Evolutionary conservation across 2,888 invertebrate species (phyloP), one percentile per base, ranked within the genome.

Genomic region (Athripsodes cinereus): DNA sequence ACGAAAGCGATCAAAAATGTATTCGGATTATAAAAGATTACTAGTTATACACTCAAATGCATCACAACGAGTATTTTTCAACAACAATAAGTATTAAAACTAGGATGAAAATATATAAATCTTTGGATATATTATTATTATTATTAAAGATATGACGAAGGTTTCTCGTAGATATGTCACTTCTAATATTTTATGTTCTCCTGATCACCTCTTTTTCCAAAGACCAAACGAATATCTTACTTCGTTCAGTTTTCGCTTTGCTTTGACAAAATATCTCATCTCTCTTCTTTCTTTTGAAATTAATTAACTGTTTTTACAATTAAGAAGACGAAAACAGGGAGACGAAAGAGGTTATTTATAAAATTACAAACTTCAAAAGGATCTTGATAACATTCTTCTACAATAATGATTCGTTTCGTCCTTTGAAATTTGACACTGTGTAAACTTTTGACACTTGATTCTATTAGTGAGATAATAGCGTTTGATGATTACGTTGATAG

Each of bases 231-330:
- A 53, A 22, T 49, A 1, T 53, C 21, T 34, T 22, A 56, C 22
- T 21, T 52, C 57, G 59, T 52, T 56, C 44, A 57, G 44, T 62
- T 62, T 62, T 56, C 55, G 60, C 56, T 62, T 62, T 22, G 62
- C 60, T 40, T 62, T 62, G 18, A 52, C 62, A 51, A 53, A 52
- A 53, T 58, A 60, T 62, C 62, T 58, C 62, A 62, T 62, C 60
- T 56, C 62, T 62, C 62, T 58, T 60, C 60, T 62, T 58, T 56
- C 62, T 44, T 44, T 44, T 26, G 26, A 3, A 44, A 44, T 26
- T 26, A 26, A 26, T 26, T 26, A 26, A 26, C 26, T 26, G 26
- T 6, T 6, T 26, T 26, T 26, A 10, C 10, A 26, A 26, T 26
- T 26, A 26, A 6, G 26, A 26, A 26, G 26, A 10, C 26, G n/a